These are phyloP conservation scores for Cheilosia vulpina DNA, from an alignment of 2,888 invertebrate species.

Conservation along the genomic window DNA sequence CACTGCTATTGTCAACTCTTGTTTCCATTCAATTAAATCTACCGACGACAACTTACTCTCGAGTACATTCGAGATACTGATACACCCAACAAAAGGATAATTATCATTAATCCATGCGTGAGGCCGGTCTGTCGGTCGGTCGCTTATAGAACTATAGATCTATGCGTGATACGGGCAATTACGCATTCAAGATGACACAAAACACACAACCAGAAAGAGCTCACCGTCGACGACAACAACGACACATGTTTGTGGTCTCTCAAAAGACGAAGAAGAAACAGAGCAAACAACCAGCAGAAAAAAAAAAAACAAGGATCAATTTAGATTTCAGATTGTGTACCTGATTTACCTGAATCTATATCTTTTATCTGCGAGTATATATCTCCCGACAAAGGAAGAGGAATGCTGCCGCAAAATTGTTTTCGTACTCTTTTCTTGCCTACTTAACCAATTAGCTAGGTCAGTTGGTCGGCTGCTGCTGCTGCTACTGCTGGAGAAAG, in stretches of 20 bases:
- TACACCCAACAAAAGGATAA: slow-evolving; percentile 65
- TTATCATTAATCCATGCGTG: slow-evolving; percentile 75
- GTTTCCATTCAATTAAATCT: slow-evolving; percentile 75
- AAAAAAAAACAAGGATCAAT: slow-evolving; percentile 53
- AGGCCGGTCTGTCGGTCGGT: slow-evolving; percentile 22
- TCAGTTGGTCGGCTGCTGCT: slow-evolving; percentile 62
- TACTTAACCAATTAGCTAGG: slow-evolving; percentile 75
- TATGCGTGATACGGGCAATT: slow-evolving; percentile 75
- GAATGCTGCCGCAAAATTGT: slow-evolving; percentile 61
- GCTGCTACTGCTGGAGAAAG: slow-evolving; percentile 28
- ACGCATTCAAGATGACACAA: slow-evolving; percentile 74
- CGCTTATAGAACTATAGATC: slow-evolving; percentile 33
- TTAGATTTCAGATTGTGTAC: slow-evolving; percentile 73
- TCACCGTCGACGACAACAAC: slow-evolving; percentile 27
- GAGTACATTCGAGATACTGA: slow-evolving; percentile 22
- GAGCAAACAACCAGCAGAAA: neutral
- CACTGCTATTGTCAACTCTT: slow-evolving; percentile 58
- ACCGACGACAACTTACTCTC: slow-evolving; percentile 56
- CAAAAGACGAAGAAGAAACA: slow-evolving; percentile 3
- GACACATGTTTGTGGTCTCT: slow-evolving; percentile 69
- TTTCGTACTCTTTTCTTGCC: slow-evolving; percentile 54
- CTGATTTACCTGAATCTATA: slow-evolving; percentile 68
- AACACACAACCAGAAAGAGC: slow-evolving; percentile 48
- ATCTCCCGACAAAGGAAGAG: slow-evolving; percentile 60
- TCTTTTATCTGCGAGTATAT: slow-evolving; percentile 42